phyloP scores from a whole-genome alignment of 1,140 invertebrate genomes.

The Vanessa tameamea region DNA sequence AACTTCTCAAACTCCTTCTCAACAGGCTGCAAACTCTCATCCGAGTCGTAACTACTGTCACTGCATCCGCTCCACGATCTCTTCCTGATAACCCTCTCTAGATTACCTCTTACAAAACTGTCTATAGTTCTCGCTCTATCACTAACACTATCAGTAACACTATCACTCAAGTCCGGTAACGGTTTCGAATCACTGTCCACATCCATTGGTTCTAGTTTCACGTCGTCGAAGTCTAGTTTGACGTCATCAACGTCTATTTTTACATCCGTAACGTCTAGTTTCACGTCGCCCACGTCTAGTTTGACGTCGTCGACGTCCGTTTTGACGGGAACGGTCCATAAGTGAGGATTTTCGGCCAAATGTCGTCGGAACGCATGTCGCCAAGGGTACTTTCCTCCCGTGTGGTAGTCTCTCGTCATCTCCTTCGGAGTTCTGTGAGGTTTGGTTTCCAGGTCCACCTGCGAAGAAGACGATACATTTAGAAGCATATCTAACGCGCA shows the following conservation, averaged over 20 bases:
- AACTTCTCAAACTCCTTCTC: conserved; percentile 71
- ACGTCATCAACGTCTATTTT: conserved; percentile 51
- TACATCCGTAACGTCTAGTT: conserved; percentile 49
- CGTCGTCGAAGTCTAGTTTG: conserved; percentile 54
- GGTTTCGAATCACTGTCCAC: conserved; percentile 37
- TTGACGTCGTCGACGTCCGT: conserved; percentile 48
- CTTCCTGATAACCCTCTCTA: conserved; percentile 58
- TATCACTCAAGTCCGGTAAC: conserved; percentile 45
- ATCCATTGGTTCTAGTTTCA: conserved; percentile 51
- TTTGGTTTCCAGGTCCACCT: conserved; percentile 66
- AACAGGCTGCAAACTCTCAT: conserved; percentile 66
- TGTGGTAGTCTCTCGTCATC: conserved; percentile 65
- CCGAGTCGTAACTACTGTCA: conserved; percentile 63
- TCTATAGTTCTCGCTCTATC: conserved; percentile 68
- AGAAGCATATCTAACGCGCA: not conserved
- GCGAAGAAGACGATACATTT: not conserved
- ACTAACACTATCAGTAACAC: conserved; percentile 56
- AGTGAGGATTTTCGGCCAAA: conserved; percentile 52
- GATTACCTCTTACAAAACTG: conserved; percentile 51
- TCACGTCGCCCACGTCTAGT: conserved; percentile 44
- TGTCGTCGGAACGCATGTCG: conserved; percentile 67
- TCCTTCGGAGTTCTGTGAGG: conserved; percentile 63
- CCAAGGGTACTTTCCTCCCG: conserved; percentile 69
- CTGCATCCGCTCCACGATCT: conserved; percentile 58
- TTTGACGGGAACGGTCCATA: conserved; percentile 51